These are phyloP conservation scores for Scytalopus superciliaris DNA, from an alignment of 2,113 vertebrate genomes.

Conservation along the genomic window DNA sequence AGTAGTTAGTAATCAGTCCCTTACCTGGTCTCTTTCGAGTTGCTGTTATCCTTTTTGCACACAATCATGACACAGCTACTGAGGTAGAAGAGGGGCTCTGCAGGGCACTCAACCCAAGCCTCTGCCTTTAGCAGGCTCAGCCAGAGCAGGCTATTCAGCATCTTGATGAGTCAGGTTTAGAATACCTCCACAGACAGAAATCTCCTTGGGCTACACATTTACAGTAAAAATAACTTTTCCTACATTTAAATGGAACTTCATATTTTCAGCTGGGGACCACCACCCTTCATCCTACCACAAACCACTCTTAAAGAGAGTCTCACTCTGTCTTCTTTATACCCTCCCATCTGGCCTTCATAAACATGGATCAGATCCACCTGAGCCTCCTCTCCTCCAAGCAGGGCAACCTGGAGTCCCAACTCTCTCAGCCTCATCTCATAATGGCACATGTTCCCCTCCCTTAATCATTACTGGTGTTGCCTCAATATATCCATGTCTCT, in stretches of 20 bases:
- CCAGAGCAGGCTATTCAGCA: not conserved
- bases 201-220: not conserved
- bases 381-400: not conserved
- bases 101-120: not conserved
- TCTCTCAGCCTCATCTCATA: not conserved
- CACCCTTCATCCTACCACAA: not conserved
- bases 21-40: not conserved
- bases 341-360: not conserved
- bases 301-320: rapidly evolving
- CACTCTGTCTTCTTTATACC: rapidly evolving
- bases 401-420: not conserved
- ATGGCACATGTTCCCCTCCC: not conserved
- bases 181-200: not conserved
- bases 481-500: not conserved
- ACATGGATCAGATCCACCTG: not conserved
- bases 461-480: not conserved
- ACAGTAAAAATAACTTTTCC: not conserved
- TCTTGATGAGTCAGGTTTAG: not conserved
- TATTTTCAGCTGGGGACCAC: not conserved
- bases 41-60: not conserved
- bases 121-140: not conserved
- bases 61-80: not conserved
- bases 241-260: not conserved
- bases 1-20: not conserved
- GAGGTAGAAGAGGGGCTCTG: not conserved